Conservation (phyloP, 2,113 vertebrate genomes). For the Eclectus roratus region DNA sequence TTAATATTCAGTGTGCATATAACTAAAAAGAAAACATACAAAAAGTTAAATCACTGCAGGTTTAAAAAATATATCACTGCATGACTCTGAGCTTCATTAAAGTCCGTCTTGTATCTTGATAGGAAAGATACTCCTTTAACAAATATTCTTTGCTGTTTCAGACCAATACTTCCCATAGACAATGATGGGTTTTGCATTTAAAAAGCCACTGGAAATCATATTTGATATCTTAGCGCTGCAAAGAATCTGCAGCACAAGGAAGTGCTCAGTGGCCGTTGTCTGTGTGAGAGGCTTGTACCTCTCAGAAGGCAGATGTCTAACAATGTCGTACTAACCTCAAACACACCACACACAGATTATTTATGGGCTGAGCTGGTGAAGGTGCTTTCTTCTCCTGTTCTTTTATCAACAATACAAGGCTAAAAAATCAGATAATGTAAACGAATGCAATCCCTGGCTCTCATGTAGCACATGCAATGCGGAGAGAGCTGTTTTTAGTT, state of each 20-base stretch:
- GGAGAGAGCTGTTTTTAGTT: slow-evolving; percentile 71
- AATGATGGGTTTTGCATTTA: slow-evolving; percentile 17
- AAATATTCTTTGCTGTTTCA: slow-evolving; percentile 28
- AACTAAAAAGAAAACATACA: neutral
- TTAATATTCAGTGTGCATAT: neutral
- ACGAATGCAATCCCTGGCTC: slow-evolving; percentile 39
- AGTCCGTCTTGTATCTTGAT: neutral
- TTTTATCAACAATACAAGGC: slow-evolving; percentile 68
- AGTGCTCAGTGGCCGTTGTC: neutral
- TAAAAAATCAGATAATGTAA: slow-evolving; percentile 69
- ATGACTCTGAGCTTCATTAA: neutral
- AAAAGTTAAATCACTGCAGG: neutral
- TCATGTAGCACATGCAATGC: slow-evolving; percentile 38
- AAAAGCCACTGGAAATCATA: slow-evolving; percentile 31
- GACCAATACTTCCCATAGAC: neutral
- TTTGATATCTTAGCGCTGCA: neutral
- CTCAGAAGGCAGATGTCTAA: slow-evolving; percentile 19
- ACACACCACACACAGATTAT: slow-evolving; percentile 30
- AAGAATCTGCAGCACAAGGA: neutral
- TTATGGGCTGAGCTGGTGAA: slow-evolving; percentile 46
- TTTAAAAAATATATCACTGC: neutral
- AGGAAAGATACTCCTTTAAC: neutral
- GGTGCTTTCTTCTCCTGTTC: slow-evolving; percentile 49
- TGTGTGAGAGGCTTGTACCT: neutral
- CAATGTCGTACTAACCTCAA: neutral